phyloP scores from a whole-genome alignment of 2,797 vertebrate species.

The Pangasius larnaudii region DNA sequence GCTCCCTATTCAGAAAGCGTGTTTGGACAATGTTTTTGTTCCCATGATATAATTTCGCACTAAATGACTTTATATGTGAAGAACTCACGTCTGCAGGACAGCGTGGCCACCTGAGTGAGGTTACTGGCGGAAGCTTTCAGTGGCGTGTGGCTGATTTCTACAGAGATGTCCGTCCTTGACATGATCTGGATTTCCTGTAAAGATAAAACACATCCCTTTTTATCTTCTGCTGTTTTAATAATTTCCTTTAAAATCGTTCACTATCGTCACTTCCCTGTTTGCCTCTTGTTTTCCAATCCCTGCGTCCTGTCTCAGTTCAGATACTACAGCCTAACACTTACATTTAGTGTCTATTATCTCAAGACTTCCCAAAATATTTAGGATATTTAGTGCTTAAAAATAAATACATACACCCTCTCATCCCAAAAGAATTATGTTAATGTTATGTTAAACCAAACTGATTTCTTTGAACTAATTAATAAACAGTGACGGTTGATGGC shows the following conservation, averaged over 20 bases:
- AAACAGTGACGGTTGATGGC: too few relatives aligned
- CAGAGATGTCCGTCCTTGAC: constrained; percentile 77
- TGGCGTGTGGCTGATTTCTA: constrained; percentile 83
- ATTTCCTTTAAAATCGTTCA: not conserved
- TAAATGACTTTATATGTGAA: not conserved
- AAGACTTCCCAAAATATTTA: too few relatives aligned
- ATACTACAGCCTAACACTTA: not conserved
- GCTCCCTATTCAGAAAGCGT: not conserved
- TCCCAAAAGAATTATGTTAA: not conserved
- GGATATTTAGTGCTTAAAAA: not conserved
- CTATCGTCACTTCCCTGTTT: not conserved
- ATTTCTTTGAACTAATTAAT: too few relatives aligned
- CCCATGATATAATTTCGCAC: not conserved
- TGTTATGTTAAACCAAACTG: not conserved
- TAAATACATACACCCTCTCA: not conserved
- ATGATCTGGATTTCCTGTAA: constrained; percentile 86
- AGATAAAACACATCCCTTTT: constrained; percentile 24
- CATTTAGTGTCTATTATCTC: not conserved
- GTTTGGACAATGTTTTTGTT: not conserved
- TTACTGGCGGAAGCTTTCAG: constrained; percentile 85
- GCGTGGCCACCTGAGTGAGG: constrained; percentile 88
- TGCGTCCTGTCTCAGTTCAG: not conserved
- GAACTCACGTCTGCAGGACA: constrained; percentile 87
- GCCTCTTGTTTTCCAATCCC: not conserved
- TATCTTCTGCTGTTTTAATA: not conserved